Evolutionary conservation across 1,140 invertebrate species (phyloP).

Genomic region (Tetramorium simillimum): DNA sequence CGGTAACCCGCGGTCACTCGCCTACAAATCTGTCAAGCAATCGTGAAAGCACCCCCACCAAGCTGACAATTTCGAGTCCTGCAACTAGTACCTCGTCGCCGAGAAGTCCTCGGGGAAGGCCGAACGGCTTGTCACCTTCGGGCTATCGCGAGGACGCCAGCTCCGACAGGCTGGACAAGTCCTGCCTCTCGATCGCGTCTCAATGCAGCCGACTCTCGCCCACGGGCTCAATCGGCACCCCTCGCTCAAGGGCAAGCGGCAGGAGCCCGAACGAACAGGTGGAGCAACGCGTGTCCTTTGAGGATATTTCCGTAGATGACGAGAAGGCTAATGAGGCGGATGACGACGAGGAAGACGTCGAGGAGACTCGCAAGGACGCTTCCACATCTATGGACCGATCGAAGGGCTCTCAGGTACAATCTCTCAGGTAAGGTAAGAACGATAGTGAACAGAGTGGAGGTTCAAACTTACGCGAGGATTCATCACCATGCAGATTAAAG

Average conservation of each 20-base stretch:
- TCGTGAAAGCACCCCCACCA: conserved; percentile 40
- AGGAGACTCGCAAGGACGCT: conserved; percentile 38
- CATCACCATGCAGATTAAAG: conserved; percentile 39
- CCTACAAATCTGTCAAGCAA: conserved; percentile 53
- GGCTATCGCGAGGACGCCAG: conserved; percentile 58
- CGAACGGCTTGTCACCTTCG: conserved; percentile 38
- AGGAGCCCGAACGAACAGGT: conserved; percentile 41
- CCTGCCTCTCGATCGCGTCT: conserved; percentile 61
- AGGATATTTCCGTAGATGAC: conserved; percentile 52
- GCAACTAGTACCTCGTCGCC: conserved; percentile 29
- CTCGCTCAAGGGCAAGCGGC: conserved; percentile 51
- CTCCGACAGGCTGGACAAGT: conserved; percentile 59
- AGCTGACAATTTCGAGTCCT: conserved; percentile 36
- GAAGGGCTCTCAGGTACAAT: conserved; percentile 74
- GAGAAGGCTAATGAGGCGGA: conserved; percentile 53
- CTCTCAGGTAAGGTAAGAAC: conserved; percentile 72
- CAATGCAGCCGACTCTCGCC: conserved; percentile 65
- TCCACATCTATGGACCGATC: conserved; percentile 24
- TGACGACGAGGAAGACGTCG: neutral
- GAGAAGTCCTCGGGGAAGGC: conserved; percentile 19
- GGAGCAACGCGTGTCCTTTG: conserved; percentile 65
- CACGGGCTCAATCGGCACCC: conserved; percentile 56
- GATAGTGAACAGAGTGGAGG: conserved; percentile 1
- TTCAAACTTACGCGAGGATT: neutral
- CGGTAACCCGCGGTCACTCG: conserved; percentile 45